These are phyloP conservation scores for Tautogolabrus adspersus DNA, from an alignment of 2,113 vertebrate genomes.

Conservation along the genomic window DNA sequence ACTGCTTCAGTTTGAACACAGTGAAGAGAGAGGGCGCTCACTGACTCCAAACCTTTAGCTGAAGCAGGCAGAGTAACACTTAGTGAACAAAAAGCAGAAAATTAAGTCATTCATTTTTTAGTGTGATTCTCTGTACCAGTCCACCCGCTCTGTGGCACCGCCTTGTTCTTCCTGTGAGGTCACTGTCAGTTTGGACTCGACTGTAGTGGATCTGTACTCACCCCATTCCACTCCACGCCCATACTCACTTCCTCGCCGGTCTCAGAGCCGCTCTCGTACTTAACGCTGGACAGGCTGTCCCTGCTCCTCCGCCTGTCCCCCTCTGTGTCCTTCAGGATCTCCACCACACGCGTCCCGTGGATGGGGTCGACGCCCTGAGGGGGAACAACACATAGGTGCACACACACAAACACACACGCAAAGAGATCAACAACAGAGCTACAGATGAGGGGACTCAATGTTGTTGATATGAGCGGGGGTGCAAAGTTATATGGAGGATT, in stretches of 20 bases:
- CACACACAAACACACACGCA: conserved; percentile 4
- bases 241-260: conserved; percentile 98
- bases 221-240: conserved; percentile 97
- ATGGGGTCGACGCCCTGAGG: conserved; percentile 93
- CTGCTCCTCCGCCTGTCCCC: conserved; percentile 88
- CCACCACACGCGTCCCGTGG: conserved; percentile 95
- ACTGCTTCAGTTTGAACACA: too few relatives aligned
- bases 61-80: too few relatives aligned
- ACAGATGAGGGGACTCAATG: neutral
- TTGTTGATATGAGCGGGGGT: neutral
- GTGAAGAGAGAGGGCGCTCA: too few relatives aligned
- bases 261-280: conserved; percentile 93
- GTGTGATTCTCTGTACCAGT: conserved; percentile 44
- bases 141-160: conserved; percentile 20
- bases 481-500: conserved; percentile 39
- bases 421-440: neutral
- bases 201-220: conserved; percentile 93
- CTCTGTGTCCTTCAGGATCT: conserved; percentile 94
- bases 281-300: conserved; percentile 89
- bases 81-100: too few relatives aligned
- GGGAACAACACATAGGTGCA: conserved; percentile 20
- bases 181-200: conserved; percentile 16
- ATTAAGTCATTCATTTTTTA: too few relatives aligned
- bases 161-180: conserved; percentile 58
- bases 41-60: too few relatives aligned